Percentiles rank a stretch among this genome's conserved stretches.
These are phyloP conservation scores for Gila orcuttii DNA, from an alignment of 2,113 vertebrate species.

Conservation along the genomic window DNA sequence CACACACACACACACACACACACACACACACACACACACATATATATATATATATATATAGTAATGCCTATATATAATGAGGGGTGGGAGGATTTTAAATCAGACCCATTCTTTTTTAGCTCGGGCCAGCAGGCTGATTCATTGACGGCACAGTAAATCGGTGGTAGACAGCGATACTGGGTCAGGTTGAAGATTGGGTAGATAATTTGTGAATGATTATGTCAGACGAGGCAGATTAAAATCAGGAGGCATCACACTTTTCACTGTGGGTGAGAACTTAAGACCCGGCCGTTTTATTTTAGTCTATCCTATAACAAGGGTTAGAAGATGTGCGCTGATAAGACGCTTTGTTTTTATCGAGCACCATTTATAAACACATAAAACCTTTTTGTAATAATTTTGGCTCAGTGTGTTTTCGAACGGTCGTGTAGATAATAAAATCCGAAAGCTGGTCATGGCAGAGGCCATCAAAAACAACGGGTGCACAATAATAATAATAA, in stretches of 20 bases:
- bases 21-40: background rate
- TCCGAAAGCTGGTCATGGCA: background rate
- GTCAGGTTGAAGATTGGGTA: conserved; percentile 57
- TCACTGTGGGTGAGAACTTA: conserved; percentile 57
- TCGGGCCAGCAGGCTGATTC: conserved; percentile 52
- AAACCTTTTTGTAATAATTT: conserved; percentile 31
- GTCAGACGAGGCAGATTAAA: conserved; percentile 68
- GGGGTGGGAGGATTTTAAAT: background rate
- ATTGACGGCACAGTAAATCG: conserved; percentile 51
- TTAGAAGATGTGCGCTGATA: conserved; percentile 66
- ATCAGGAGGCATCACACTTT: conserved; percentile 64
- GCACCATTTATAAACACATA: conserved; percentile 40
- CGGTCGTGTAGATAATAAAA: background rate
- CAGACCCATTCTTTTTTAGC: conserved; percentile 14
- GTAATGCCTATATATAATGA: background rate
- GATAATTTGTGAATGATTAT: conserved; percentile 65
- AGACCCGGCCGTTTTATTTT: conserved; percentile 63
- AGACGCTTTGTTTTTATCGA: conserved; percentile 52
- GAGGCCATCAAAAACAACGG: background rate
- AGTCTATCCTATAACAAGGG: conserved; percentile 51
- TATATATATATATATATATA: background rate
- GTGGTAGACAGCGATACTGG: conserved; percentile 56
- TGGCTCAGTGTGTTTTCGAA: conserved; percentile 7
- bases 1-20: background rate
- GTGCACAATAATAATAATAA: background rate